Evolutionary conservation across 1,140 invertebrate species (phyloP).

Genomic region (Trachymyrmex cornetzi): DNA sequence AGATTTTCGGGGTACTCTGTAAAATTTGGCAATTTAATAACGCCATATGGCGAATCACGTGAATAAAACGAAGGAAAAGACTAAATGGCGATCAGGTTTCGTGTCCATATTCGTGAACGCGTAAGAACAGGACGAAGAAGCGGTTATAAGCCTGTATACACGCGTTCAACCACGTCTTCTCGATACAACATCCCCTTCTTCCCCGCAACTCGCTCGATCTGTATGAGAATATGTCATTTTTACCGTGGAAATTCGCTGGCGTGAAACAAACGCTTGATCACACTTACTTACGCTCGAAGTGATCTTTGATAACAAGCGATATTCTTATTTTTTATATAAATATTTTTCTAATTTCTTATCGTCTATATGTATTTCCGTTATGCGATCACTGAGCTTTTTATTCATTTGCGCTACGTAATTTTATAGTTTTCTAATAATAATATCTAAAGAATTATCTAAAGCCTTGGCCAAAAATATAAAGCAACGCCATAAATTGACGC

Average conservation of each 20-base stretch:
- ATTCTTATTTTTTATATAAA: background rate
- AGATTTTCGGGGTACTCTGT: background rate
- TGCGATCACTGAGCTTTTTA: background rate
- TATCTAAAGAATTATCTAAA: too few relatives aligned
- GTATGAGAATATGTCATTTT: slow-evolving; percentile 1
- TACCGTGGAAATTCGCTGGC: background rate
- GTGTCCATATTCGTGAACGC: slow-evolving; percentile 7
- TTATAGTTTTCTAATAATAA: background rate
- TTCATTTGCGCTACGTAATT: background rate
- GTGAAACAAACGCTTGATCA: background rate
- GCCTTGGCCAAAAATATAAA: too few relatives aligned
- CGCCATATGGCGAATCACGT: background rate
- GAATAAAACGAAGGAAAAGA: background rate
- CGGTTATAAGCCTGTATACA: slow-evolving; percentile 60
- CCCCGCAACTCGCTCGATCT: background rate
- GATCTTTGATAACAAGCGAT: background rate
- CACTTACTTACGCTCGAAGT: background rate
- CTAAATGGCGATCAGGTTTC: background rate
- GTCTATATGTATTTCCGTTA: too few relatives aligned
- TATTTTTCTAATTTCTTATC: background rate
- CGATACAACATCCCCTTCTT: background rate
- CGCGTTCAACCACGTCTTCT: slow-evolving; percentile 58
- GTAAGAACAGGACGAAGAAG: slow-evolving; percentile 68
- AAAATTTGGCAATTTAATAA: background rate
- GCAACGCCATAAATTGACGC: too few relatives aligned